Conservation (phyloP, 2,888 invertebrate genomes). For the Patella caerulea region DNA sequence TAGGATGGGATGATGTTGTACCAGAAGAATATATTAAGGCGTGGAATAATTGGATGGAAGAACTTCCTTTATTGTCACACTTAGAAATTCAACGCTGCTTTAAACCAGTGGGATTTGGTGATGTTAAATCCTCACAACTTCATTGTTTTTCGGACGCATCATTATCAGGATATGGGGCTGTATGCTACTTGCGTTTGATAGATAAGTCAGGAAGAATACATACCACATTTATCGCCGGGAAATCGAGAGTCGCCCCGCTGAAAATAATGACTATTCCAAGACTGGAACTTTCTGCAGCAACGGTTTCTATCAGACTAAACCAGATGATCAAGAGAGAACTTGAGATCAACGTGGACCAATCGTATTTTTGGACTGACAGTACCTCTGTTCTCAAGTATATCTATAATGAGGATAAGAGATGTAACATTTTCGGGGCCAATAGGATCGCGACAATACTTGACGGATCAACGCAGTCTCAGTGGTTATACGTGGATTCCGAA, state of each 20-base stretch:
- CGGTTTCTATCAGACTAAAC: too few relatives aligned
- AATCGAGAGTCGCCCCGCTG: slow-evolving; percentile 19
- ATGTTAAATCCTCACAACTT: neutral
- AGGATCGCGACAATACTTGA: too few relatives aligned
- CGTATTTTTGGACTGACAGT: too few relatives aligned
- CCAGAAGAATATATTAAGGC: slow-evolving; percentile 12
- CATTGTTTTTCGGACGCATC: slow-evolving; percentile 26
- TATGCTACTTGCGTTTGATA: slow-evolving; percentile 15
- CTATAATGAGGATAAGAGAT: too few relatives aligned
- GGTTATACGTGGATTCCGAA: too few relatives aligned
- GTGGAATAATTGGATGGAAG: neutral
- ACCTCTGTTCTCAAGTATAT: too few relatives aligned
- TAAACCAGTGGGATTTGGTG: slow-evolving; percentile 1
- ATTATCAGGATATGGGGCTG: slow-evolving; percentile 14
- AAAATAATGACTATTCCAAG: too few relatives aligned
- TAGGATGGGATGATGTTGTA: slow-evolving; percentile 24
- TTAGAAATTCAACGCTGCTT: slow-evolving; percentile 17
- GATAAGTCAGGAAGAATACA: slow-evolving; percentile 13
- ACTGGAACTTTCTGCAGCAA: too few relatives aligned
- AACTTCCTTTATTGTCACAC: neutral
- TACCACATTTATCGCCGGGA: slow-evolving; percentile 18
- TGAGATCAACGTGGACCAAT: too few relatives aligned
- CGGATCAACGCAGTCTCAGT: too few relatives aligned
- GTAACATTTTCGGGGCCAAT: too few relatives aligned
- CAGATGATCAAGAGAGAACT: too few relatives aligned